Base-by-base conservation (phyloP, 1,140 invertebrate genomes). In the Drosophila pruinosa region DNA sequence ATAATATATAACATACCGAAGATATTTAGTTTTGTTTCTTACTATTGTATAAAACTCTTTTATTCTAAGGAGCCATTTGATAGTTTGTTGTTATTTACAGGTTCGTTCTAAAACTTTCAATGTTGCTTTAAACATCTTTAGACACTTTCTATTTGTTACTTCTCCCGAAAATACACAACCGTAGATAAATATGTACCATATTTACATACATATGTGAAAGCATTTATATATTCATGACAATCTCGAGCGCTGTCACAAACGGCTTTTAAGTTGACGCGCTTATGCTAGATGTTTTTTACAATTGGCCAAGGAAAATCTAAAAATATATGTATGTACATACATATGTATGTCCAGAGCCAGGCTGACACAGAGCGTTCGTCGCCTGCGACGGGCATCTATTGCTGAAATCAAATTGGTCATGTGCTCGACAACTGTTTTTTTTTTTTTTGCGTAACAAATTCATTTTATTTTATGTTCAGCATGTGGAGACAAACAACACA, bases 211-310 rank as follows among this genome's bases (percentile, higher is more conserved):
- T 24, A 56, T 72, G 36, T 47, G 52, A 41, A 57, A 41, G 43
- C 41, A 65, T 48, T 63, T 86, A 86, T 75, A 72, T 75, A 86
- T 86, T 86, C 82, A 86, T 86, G 53, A 71, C 77, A 81, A 86
- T 86, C 82, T 86, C 45, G 65, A 86, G 62, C 58, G 81, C 70
- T 86, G 81, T 86, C 82, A 88, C 70, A 78, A 73, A 43, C 65
- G 62, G 64, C 52, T 34, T 59, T 57, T 53, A 77, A 74, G 58
- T 77, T 75, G 65, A 86, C 34, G 75, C 69, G 48, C 17, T 45
- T 6, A 2, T 43, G 8, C 8, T 15, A 4, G 12, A 74, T 74
- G 73, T 86, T 85, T 88, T 78, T 71, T 80, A 86, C 73, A 80
- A 86, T 86, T 86, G 86, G 77, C 73, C 77, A 38, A 59, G 47